These are phyloP conservation scores for Gallinago nigripennis DNA, from an alignment of 2,797 vertebrate genomes.

Conservation along the genomic window DNA sequence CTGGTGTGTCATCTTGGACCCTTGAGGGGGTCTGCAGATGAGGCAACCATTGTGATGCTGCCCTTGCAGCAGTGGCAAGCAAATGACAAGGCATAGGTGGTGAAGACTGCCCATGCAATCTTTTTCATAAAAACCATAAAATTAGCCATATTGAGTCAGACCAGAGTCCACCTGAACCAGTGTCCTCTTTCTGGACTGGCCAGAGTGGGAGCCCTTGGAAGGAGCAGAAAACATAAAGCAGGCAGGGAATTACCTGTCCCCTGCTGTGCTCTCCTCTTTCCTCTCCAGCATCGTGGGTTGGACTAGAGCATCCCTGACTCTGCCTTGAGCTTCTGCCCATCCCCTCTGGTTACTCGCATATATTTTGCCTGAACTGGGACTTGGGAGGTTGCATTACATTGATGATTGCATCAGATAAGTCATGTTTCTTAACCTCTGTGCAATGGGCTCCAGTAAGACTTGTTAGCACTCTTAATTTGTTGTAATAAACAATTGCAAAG, in stretches of 20 bases:
- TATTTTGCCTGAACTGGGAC: background rate
- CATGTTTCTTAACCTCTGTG: background rate
- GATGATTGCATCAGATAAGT: conserved; percentile 1
- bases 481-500: conserved; percentile 13
- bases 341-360: background rate
- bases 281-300: accelerated
- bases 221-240: background rate
- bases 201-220: background rate
- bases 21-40: background rate
- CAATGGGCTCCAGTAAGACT: background rate
- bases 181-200: background rate
- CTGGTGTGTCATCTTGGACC: accelerated
- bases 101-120: background rate
- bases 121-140: background rate
- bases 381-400: background rate
- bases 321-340: background rate
- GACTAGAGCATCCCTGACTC: background rate
- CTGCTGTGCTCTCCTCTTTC: background rate
- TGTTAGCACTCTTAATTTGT: conserved; percentile 28
- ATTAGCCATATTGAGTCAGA: background rate
- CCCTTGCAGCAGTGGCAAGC: background rate
- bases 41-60: accelerated
- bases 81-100: background rate
- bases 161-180: background rate
- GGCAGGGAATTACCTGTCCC: background rate